Base-by-base conservation (phyloP, 2,797 vertebrate genomes). In the Mormyrops attenuatus region DNA sequence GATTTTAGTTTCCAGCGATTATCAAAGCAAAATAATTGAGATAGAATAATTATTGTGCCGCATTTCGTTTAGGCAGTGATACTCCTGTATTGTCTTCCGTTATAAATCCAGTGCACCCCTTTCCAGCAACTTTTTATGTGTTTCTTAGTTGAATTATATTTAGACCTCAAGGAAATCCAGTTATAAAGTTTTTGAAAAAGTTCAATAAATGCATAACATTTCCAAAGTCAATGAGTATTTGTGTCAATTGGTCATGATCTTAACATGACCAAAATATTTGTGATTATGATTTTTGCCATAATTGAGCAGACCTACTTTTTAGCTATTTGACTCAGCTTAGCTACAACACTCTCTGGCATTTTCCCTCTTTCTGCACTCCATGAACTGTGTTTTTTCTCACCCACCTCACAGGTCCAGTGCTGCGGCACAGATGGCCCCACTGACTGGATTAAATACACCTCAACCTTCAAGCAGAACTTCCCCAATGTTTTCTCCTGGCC, bases 361-460 rank as follows among this genome's bases (percentile, higher is more conserved):
- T 85, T 11, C n/a, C 26, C 11, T 85, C 44, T 47, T 26, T 69
- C 66, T 34, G 66, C 30, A 57, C 15, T 57, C 17, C 55, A 57
- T 30, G 34, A n/a, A 80, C 57, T 57, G 11, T 3, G 49, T 0
- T 8, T 55, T 11, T 20, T 30, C 44, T 20, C 47, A 20, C 20
- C 20, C 38, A 17, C 73, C 20, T 77, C 34, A 53, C 91, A 97
- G 96, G 93, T 91, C 89, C 82, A 95, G 50, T 96, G 96, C 91
- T 97, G 96, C n/a, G 96, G 96, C 0, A 88, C 95, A 0, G 94
- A 95, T 0, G 69, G 93, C 0, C 95, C 96, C 17, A 17, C 89
- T 89, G 96, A 97, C 89, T 97, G 96, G 96, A 85, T 96, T 3
- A 55, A 91, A 2, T 96, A 94, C 85, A 93, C 92, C 0, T 97